Base-by-base conservation (phyloP, 37 sponge, comb jelly and placozoan species). In the Mnemiopsis leidyi region DNA sequence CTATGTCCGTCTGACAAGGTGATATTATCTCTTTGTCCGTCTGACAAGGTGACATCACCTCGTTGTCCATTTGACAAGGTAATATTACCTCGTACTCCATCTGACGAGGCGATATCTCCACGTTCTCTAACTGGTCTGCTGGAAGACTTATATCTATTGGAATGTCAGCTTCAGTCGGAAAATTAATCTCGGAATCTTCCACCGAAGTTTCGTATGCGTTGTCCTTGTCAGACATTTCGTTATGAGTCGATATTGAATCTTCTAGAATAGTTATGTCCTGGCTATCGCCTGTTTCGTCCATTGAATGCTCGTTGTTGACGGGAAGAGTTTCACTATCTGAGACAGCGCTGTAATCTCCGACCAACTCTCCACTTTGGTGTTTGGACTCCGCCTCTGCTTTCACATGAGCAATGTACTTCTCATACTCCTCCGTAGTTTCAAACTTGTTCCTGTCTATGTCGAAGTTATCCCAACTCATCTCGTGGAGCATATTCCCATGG, bases 401-500 rank as follows among this genome's bases (percentile, higher is more conserved):
- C 16, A 85, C 35, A n/a, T 85, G 23, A n/a, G 33, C 24, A 0
- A 85, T 1, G 29, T 85, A 85, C 48, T 40, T n/a, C 39, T 85
- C 61, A 39, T 85, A 85, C 48, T 85, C 90, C 32, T 85, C 90
- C 0, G 38, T 25, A 16, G 61, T 40, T 20, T 28, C 90, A 85
- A 85, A 85, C 29, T 85, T 39, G 18, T 40, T 37, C 24, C 90
- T 35, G 7, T 39, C 90, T 0, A 85, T 28, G 29, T 85, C 90
- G 48, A 85, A 85, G 90, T 85, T 39, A 26, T 85, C 90, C 90
- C 90, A 85, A 26, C 90, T 85, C 90, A 85, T 85, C 13, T 85
- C 90, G 21, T 40, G 40, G 0, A 85, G 90, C 5, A 13, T 5
- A 48, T 48, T 48, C 5, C 61, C 61, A 38, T 85, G 90, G 36